Conservation (phyloP, 1,140 invertebrate species). For the Cyrtorhinus lividipennis region DNA sequence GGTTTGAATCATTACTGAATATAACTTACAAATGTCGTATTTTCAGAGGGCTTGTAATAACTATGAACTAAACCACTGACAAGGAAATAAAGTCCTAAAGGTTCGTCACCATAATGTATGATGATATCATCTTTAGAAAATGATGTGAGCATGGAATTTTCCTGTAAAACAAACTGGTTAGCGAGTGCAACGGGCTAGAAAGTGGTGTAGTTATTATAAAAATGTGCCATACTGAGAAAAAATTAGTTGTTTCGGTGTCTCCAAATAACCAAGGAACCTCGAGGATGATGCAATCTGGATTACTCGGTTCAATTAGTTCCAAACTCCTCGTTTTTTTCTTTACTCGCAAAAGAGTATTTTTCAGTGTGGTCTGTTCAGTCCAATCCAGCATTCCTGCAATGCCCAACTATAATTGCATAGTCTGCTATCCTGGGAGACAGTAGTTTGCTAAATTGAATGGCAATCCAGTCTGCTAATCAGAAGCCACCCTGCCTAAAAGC, state of each 20-base stretch:
- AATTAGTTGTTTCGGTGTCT: slow-evolving; percentile 1
- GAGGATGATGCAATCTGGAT: background rate
- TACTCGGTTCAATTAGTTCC: background rate
- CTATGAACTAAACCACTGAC: background rate
- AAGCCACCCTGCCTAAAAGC: too few relatives aligned
- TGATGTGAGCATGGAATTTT: background rate
- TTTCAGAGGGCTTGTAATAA: background rate
- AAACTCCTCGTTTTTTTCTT: background rate
- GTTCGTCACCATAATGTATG: background rate
- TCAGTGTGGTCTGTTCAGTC: slow-evolving; percentile 2
- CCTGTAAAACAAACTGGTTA: background rate
- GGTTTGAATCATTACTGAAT: too few relatives aligned
- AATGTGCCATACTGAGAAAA: background rate
- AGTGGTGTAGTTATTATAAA: background rate
- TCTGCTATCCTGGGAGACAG: too few relatives aligned
- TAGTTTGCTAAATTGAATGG: too few relatives aligned
- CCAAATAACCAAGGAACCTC: slow-evolving; percentile 14
- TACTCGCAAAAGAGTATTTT: background rate
- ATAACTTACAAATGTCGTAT: slow-evolving; percentile 1
- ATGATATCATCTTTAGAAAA: background rate
- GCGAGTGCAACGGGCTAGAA: background rate
- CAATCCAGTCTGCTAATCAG: too few relatives aligned
- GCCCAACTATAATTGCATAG: too few relatives aligned
- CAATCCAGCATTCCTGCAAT: slow-evolving; percentile 5
- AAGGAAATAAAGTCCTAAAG: background rate